phyloP scores from a whole-genome alignment of 1,140 invertebrate genomes.

The Schlechtendalia chinensis region DNA sequence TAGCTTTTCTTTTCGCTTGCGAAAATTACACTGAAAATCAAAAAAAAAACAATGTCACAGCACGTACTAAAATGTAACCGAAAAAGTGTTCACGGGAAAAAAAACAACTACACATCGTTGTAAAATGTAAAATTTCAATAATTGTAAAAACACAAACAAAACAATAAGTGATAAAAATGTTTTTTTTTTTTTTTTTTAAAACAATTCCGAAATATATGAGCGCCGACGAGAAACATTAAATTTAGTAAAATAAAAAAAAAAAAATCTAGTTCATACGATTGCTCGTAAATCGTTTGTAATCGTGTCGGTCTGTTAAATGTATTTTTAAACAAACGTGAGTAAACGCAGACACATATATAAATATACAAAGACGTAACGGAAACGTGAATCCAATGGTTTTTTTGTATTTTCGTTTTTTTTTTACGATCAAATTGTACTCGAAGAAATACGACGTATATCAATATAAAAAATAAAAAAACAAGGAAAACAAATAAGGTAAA shows the following conservation, averaged over 20 bases:
- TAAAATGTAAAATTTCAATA: too few species aligned
- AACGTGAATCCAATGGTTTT: neutral
- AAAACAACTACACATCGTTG: too few species aligned
- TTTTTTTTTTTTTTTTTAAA: neutral
- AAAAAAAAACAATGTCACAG: too few species aligned
- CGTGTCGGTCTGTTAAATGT: neutral
- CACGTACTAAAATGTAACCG: too few species aligned
- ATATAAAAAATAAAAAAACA: too few species aligned
- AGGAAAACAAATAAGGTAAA: constrained; percentile 8
- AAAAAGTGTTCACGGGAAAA: too few species aligned
- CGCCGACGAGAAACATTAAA: neutral
- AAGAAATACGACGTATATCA: neutral
- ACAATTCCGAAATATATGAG: neutral
- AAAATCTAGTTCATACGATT: neutral
- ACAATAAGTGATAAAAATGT: neutral
- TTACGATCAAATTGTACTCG: constrained; percentile 5
- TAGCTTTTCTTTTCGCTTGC: too few species aligned
- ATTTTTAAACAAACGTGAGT: neutral
- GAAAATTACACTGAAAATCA: too few species aligned
- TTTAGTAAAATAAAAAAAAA: too few species aligned
- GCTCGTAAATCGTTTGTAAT: neutral
- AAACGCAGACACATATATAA: neutral
- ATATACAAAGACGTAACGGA: neutral
- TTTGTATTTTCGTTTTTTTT: too few species aligned
- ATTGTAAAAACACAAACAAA: too few species aligned